phyloP scores from a whole-genome alignment of 2,797 vertebrate species.

The Notolabrus celidotus region DNA sequence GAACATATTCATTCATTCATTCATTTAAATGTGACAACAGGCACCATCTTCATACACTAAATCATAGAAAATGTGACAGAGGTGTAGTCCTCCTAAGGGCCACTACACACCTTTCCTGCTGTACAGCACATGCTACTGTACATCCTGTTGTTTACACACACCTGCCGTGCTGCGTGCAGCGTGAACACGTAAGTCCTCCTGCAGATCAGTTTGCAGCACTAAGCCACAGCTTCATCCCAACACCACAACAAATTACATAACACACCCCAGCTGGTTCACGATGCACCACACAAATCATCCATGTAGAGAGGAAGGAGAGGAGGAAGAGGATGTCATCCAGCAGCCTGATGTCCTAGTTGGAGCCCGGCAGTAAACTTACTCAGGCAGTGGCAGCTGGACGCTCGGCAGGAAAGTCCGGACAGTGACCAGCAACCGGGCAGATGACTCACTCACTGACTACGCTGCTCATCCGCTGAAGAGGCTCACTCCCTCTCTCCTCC shows the following conservation, averaged over 20 bases:
- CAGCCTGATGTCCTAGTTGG: slow-evolving; percentile 29
- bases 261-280: slow-evolving; percentile 57
- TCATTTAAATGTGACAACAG: background rate
- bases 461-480: slow-evolving; percentile 42
- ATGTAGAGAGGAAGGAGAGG: slow-evolving; percentile 31
- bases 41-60: background rate
- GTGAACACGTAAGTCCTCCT: slow-evolving; percentile 43
- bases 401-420: slow-evolving; percentile 57
- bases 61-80: slow-evolving; percentile 8
- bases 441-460: slow-evolving; percentile 72
- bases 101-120: slow-evolving; percentile 23
- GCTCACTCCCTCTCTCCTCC: slow-evolving; percentile 31
- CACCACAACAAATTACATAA: slow-evolving; percentile 80
- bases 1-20: no score
- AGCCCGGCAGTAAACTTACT: slow-evolving; percentile 70
- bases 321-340: slow-evolving; percentile 10
- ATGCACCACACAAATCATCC: slow-evolving; percentile 29
- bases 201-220: slow-evolving; percentile 63
- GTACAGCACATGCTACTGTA: slow-evolving; percentile 21
- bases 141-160: slow-evolving; percentile 42
- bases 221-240: slow-evolving; percentile 67
- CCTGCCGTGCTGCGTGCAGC: slow-evolving; percentile 40
- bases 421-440: slow-evolving; percentile 47
- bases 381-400: slow-evolving; percentile 35
- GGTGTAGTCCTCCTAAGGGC: slow-evolving; percentile 4